Evolutionary conservation across 1,140 invertebrate species (phyloP).

Genomic region (Calephelis virginiensis): DNA sequence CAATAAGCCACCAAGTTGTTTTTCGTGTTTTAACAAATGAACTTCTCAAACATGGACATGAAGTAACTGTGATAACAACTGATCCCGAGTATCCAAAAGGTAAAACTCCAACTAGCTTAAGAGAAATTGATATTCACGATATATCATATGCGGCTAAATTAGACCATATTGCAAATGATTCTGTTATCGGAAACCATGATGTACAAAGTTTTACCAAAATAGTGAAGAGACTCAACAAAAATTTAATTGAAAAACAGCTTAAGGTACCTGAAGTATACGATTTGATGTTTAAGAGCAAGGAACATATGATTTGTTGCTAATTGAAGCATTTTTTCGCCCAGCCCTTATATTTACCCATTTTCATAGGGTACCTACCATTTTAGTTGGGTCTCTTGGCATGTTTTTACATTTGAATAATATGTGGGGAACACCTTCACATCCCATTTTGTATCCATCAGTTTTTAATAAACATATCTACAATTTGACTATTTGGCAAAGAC

Average conservation of each 20-base stretch:
- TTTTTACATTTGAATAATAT: not conserved
- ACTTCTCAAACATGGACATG: not conserved
- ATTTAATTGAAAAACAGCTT: not conserved
- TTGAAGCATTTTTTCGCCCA: not conserved
- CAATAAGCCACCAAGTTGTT: slow-evolving; percentile 2
- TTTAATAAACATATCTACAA: slow-evolving; percentile 18
- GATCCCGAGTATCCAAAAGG: not conserved
- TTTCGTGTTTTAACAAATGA: not conserved
- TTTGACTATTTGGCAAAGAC: slow-evolving; percentile 36
- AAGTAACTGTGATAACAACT: not conserved
- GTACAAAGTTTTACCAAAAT: not conserved
- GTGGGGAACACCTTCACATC: slow-evolving; percentile 22
- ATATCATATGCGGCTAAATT: not conserved
- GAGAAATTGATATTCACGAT: not conserved
- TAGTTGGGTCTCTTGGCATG: not conserved
- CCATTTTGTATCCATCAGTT: slow-evolving; percentile 18
- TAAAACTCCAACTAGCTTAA: not conserved
- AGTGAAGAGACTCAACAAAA: not conserved
- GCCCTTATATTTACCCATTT: not conserved
- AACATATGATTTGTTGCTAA: not conserved
- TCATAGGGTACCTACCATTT: not conserved
- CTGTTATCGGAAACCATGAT: too few species aligned
- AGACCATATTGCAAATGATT: too few species aligned
- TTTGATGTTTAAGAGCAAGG: not conserved
- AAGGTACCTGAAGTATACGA: not conserved